Base-by-base conservation (phyloP, 2,797 vertebrate species). In the Zenarchopterus dispar region DNA sequence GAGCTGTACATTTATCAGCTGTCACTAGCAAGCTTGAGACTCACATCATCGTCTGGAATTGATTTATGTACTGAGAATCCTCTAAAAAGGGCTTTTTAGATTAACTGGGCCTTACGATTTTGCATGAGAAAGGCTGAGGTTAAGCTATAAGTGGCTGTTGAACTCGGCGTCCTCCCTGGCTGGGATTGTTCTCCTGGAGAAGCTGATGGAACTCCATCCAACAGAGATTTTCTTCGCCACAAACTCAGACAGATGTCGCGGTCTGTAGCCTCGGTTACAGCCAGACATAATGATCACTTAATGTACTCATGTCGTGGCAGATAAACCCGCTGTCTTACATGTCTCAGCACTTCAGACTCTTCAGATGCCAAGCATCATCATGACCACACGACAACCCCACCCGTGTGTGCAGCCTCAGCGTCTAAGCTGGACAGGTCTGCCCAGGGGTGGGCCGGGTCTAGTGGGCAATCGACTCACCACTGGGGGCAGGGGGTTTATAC, bases 351-450 rank as follows among this genome's bases (percentile, higher is more conserved):
- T 52, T 15, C 24, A 39, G 13, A 39, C 11, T 13, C 36, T 39
- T 10, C 24, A 44, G 31, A 22, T 0, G 22, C 23, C 5, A 11
- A 36, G 33, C 11, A 36, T 36, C 28, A 28, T 28, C 5, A 28
- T 7, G 8, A 6, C 28, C 4, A 4, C 5, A 11, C 36, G 11
- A 16, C 44, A 8, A 8, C 7, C 16, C 7, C 9, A 6, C 18
- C 46, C 45, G 10, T n/a, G 5, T 9, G 21, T 3, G 23, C 13
- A 33, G 46, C 17, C 41, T 44, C 11, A 31, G 47, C 33, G 22
- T 33, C 51, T 39, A 43, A 70, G 50, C 56, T 63, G 5, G 53
- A 67, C 62, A 57, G 50, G 60, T 13, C 57, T 46, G 4, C 6
- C 24, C 1, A 17, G 9, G 8, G 31, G 7, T 16, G 4, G 50